Conservation (phyloP, 2,888 invertebrate genomes). For the Busseola fusca region DNA sequence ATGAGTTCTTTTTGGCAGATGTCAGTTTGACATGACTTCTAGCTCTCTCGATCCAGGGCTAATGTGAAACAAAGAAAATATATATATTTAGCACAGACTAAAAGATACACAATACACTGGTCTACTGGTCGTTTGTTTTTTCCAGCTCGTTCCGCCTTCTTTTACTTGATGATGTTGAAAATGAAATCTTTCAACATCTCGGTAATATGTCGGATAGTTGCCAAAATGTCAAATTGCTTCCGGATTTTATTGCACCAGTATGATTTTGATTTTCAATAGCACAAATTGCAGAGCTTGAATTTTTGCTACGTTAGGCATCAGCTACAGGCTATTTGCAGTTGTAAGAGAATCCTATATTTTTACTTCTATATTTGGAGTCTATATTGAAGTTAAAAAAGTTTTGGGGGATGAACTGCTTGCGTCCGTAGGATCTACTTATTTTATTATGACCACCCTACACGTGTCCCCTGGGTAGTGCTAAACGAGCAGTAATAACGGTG, state of each 20-base stretch:
- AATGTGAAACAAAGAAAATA: neutral
- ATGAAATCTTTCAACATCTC: neutral
- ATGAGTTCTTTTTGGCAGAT: too few species aligned
- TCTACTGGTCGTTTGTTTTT: neutral
- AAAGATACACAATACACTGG: neutral
- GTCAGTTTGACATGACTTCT: neutral
- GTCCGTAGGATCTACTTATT: too few species aligned
- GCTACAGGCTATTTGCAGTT: neutral
- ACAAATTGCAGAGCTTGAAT: neutral
- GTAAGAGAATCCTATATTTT: neutral
- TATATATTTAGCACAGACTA: too few species aligned
- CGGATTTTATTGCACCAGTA: constrained; percentile 1
- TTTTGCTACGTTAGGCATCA: neutral
- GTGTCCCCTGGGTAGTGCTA: too few species aligned
- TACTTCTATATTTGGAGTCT: neutral
- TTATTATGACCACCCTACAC: too few species aligned
- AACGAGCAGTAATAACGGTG: too few species aligned
- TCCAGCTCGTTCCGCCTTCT: too few species aligned
- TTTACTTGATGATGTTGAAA: neutral
- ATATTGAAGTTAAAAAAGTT: too few species aligned
- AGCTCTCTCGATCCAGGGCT: neutral
- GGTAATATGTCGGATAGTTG: constrained; percentile 10
- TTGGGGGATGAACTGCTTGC: too few species aligned
- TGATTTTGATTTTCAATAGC: neutral
- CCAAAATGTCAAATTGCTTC: constrained; percentile 32